These are phyloP conservation scores for Pseudomyrmex cubaensis DNA, from an alignment of 1,140 invertebrate genomes.

Conservation along the genomic window DNA sequence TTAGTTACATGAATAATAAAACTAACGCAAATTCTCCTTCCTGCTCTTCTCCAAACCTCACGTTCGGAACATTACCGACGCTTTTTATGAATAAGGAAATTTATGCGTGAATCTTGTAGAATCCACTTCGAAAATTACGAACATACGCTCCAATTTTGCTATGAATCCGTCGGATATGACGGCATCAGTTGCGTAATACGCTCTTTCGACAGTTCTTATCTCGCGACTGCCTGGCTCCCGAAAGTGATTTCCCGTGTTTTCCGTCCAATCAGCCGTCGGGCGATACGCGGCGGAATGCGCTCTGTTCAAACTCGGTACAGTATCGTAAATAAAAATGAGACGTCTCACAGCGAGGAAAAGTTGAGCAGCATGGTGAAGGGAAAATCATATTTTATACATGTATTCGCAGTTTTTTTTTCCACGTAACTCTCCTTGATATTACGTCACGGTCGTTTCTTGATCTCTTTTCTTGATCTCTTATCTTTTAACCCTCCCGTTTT, in stretches of 20 bases:
- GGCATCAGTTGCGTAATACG: not conserved
- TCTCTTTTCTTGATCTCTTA: not conserved
- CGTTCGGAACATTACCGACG: not conserved
- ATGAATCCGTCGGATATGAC: not conserved
- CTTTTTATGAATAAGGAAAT: not conserved
- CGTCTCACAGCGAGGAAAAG: not conserved
- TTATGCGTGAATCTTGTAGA: not conserved
- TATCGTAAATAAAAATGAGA: conserved; percentile 47
- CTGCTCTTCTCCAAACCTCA: not conserved
- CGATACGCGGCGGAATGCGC: conserved; percentile 1
- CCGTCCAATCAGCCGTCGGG: conserved; percentile 12
- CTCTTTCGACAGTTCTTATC: conserved; percentile 25
- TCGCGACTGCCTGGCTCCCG: not conserved
- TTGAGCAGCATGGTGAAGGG: not conserved
- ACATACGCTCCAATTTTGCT: not conserved
- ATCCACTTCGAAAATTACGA: not conserved
- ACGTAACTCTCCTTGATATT: conserved; percentile 30
- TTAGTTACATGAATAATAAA: not conserved
- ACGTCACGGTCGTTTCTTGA: conserved; percentile 35
- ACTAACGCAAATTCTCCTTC: not conserved
- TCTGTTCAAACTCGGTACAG: not conserved
- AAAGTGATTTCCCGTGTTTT: conserved; percentile 13
- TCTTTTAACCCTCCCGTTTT: not conserved
- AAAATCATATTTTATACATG: conserved; percentile 56
- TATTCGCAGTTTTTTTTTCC: conserved; percentile 46